Percentiles rank a stretch among this genome's conserved stretches.
Evolutionary conservation across 2,113 vertebrate species (phyloP).

Genomic region (Bufo bufo): DNA sequence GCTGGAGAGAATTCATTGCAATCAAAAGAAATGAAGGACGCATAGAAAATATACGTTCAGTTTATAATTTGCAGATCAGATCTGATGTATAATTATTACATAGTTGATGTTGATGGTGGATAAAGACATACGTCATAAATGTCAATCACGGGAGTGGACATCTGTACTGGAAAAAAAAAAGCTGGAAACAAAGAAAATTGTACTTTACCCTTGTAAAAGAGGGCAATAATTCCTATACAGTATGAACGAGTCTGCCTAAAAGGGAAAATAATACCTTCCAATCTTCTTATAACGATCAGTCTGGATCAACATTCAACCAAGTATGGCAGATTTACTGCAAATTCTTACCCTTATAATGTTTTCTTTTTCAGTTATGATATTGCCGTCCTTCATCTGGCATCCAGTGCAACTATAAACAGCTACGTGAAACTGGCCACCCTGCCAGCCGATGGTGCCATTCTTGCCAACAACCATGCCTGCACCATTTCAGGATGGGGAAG

Average conservation of each 20-base stretch:
- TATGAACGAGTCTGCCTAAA: too few species aligned
- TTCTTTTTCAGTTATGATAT: constrained; percentile 80
- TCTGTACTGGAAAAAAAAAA: background rate
- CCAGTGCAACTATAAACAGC: constrained; percentile 74
- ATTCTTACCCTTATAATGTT: background rate
- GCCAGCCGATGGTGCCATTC: constrained; percentile 73
- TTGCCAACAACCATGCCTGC: constrained; percentile 81
- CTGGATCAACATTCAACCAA: too few species aligned
- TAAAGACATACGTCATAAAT: background rate
- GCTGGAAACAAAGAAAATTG: too few species aligned
- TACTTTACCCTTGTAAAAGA: too few species aligned
- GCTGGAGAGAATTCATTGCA: background rate
- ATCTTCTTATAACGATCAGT: too few species aligned
- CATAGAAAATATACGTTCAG: background rate
- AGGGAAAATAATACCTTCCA: too few species aligned
- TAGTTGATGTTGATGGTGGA: background rate
- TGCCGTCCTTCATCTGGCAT: constrained; percentile 79
- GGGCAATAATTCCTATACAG: too few species aligned
- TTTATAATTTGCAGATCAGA: too few species aligned
- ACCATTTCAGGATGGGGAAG: constrained; percentile 89
- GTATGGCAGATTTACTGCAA: background rate
- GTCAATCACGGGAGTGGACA: background rate
- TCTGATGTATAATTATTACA: background rate
- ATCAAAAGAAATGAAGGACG: background rate
- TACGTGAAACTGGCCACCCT: constrained; percentile 78